Evolutionary conservation across 2,888 invertebrate species (phyloP).

Genomic region (Aproaerema taeniolella): DNA sequence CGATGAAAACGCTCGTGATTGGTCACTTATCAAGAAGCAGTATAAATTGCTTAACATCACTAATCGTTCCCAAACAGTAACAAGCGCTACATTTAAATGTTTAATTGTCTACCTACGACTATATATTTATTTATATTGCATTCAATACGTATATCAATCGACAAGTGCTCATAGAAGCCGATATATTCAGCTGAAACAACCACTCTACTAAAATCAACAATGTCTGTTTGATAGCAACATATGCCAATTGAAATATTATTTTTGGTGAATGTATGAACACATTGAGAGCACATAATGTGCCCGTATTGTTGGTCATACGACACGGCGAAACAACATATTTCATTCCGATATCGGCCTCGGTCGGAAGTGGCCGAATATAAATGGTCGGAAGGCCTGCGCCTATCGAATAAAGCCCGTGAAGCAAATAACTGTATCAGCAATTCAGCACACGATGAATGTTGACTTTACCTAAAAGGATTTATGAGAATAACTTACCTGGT

Average conservation of each 20-base stretch:
- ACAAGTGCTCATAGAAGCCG: no score
- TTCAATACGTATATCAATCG: no score
- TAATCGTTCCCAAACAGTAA: no score
- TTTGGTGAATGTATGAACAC: slow-evolving; percentile 13
- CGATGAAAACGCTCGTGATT: no score
- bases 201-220: slow-evolving; percentile 46
- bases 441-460: no score
- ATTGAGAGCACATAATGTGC: slow-evolving; percentile 11
- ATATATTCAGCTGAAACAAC: slow-evolving; percentile 37
- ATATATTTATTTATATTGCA: no score
- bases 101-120: no score
- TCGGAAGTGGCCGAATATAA: slow-evolving; percentile 72
- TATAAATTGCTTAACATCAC: no score
- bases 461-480: no score
- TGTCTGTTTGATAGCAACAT: slow-evolving; percentile 35
- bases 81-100: no score
- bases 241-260: slow-evolving; percentile 37
- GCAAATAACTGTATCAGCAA: slow-evolving; percentile 38
- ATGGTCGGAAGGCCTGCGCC: slow-evolving; percentile 66
- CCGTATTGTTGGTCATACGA: slow-evolving; percentile 17
- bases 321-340: slow-evolving; percentile 70
- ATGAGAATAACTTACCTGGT: no score
- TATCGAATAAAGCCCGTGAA: slow-evolving; percentile 57
- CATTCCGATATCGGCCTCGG: slow-evolving; percentile 67
- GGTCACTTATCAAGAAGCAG: no score